Conservation (phyloP, 2,113 vertebrate genomes). For the Ahaetulla prasina region DNA sequence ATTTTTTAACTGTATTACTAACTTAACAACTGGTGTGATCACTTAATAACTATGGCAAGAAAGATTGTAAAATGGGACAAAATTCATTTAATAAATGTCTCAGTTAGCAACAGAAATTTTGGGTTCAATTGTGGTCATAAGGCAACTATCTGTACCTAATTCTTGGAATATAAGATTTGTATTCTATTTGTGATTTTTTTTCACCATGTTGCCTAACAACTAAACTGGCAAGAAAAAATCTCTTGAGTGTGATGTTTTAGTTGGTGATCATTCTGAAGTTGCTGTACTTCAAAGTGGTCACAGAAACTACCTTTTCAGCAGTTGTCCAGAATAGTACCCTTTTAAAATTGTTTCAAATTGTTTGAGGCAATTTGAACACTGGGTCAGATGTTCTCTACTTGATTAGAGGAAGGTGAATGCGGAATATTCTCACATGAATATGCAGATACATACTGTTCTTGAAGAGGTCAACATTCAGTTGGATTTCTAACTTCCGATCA, state of each 20-base stretch:
- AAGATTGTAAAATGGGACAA: neutral
- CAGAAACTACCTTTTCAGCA: neutral
- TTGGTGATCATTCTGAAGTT: neutral
- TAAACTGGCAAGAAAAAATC: neutral
- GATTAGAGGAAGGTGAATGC: neutral
- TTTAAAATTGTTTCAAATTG: neutral
- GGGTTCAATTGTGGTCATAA: neutral
- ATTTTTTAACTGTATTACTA: neutral
- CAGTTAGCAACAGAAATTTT: neutral
- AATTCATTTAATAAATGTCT: neutral
- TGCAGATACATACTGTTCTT: conserved; percentile 62
- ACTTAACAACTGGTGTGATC: neutral
- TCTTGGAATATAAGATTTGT: neutral
- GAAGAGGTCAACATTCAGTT: conserved; percentile 49
- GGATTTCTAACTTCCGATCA: conserved; percentile 34
- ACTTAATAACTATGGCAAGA: neutral
- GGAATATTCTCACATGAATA: neutral
- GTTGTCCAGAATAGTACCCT: neutral
- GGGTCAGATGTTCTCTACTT: neutral
- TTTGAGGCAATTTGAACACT: neutral
- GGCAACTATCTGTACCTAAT: neutral
- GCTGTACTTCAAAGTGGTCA: neutral
- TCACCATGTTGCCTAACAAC: neutral
- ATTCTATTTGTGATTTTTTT: neutral
- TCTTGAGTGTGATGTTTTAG: neutral